Evolutionary conservation across 2,113 vertebrate species (phyloP).

Genomic region (Micronycteris hirsuta): DNA sequence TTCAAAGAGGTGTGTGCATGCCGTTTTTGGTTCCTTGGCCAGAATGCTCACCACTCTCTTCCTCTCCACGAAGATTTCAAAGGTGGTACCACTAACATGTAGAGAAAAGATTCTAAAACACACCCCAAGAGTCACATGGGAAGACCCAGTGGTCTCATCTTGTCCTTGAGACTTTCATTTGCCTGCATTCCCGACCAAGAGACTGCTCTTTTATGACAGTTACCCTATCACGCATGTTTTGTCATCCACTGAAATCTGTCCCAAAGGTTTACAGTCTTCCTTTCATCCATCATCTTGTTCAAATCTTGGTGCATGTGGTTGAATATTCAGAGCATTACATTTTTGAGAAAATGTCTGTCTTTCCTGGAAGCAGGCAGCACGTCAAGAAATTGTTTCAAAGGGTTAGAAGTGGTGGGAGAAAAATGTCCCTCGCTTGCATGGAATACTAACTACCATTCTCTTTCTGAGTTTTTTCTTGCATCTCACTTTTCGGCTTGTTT

Average conservation of each 20-base stretch:
- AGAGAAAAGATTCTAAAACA: neutral
- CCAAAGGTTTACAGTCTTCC: constrained; percentile 19
- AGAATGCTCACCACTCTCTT: neutral
- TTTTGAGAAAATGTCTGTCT: constrained; percentile 27
- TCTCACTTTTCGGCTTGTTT: constrained; percentile 34
- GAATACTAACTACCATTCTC: neutral
- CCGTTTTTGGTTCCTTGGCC: neutral
- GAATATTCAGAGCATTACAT: neutral
- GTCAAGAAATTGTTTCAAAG: constrained; percentile 41
- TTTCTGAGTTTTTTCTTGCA: constrained; percentile 24
- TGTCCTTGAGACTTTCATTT: constrained; percentile 32
- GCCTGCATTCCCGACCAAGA: neutral
- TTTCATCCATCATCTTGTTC: neutral
- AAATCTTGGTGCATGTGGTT: constrained; percentile 70
- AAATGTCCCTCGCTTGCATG: constrained; percentile 63
- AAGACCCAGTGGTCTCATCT: neutral
- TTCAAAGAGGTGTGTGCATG: constrained; percentile 70
- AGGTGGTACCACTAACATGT: constrained; percentile 45
- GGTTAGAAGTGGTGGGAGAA: constrained; percentile 12
- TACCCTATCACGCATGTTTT: constrained; percentile 18
- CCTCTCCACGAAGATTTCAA: constrained; percentile 3
- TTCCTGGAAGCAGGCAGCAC: constrained; percentile 59
- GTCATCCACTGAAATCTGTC: neutral
- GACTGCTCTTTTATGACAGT: constrained; percentile 41
- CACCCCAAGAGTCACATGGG: constrained; percentile 47